Base-by-base conservation (phyloP, 2,113 vertebrate species). In the Camelus bactrianus region DNA sequence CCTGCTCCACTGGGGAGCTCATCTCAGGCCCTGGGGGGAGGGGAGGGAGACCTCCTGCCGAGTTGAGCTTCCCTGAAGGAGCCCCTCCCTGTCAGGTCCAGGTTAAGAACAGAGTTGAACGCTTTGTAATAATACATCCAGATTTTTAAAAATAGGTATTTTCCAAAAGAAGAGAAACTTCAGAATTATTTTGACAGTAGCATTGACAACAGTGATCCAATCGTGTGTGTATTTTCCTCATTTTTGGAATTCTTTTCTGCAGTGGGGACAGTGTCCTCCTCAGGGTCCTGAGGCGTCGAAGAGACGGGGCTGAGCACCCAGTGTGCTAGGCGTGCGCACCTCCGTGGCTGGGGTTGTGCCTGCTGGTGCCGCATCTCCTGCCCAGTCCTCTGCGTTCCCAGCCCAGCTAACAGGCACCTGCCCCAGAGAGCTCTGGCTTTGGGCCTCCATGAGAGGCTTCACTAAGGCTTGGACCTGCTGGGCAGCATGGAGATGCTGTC, bases 161-260 rank as follows among this genome's bases (percentile, higher is more conserved):
- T n/a, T 60, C 26, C 28, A 16, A 65, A 85, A 64, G 35, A 48
- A 72, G 95, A 56, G 42, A 24, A 8, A 15, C 20, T 35, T 35
- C 20, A 88, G 56, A 81, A 88, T 48, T 32, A 65, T 92, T 91
- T 92, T 79, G 28, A 65, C 65, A 62, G 6, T 65, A 52, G 22
- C 16, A 4, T 64, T 60, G 58, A 15, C 38, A 65, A 50, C 72
- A 93, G 22, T 11, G n/a, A 42, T 88, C 28, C 20, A 72, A 12
- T 50, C 85, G 32, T 92, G 32, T n/a, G 17, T 76, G 2, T 73
- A 26, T n/a, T 76, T 93, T 46, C 3, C 35, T 80, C 1, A n/a
- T 80, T 72, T 65, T 79, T 52, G 52, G 26, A 83, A 60, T 96
- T 86, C 54, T 42, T 86, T 90, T 15, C 64, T 96, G 28, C 58